Percentiles rank a stretch among this genome's conserved stretches.
Evolutionary conservation across 1,140 invertebrate species (phyloP).

Genomic region (Scaptodrosophila lebanonensis): DNA sequence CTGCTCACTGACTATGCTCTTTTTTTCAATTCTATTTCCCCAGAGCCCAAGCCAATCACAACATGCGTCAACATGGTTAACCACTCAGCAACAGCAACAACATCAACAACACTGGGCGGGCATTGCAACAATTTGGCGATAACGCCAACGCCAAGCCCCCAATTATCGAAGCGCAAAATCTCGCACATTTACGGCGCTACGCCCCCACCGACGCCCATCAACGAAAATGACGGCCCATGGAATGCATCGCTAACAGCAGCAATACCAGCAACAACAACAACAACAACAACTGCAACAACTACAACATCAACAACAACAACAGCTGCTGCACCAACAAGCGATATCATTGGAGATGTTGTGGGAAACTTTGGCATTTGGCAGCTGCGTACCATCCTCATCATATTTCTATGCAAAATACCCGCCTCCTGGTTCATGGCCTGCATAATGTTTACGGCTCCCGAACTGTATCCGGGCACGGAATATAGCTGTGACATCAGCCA

Average conservation of each 20-base stretch:
- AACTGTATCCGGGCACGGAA: conserved; percentile 59
- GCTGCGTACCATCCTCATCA: conserved; percentile 71
- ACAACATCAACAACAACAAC: conserved; percentile 3
- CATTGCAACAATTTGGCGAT: no score
- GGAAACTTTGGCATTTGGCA: conserved; percentile 77
- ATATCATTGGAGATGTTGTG: conserved; percentile 67
- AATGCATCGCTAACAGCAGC: not conserved
- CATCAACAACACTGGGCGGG: conserved; percentile 16
- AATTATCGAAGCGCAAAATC: conserved; percentile 23
- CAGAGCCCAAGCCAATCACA: conserved; percentile 13
- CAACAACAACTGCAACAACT: not conserved
- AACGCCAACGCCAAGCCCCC: conserved; percentile 30
- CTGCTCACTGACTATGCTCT: no score
- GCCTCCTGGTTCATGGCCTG: conserved; percentile 78
- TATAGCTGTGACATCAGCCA: conserved; percentile 54
- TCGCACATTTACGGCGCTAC: conserved; percentile 8
- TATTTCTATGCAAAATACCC: conserved; percentile 77
- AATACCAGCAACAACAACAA: not conserved
- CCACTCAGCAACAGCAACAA: conserved; percentile 32
- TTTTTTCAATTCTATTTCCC: conserved; percentile 3
- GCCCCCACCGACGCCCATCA: conserved; percentile 9
- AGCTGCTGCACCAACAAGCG: conserved; percentile 20
- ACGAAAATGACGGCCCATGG: not conserved
- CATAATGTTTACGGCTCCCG: conserved; percentile 74
- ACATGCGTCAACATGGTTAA: conserved; percentile 50